phyloP scores from a whole-genome alignment of 2,888 invertebrate genomes.

The Toxonevra muliebris region DNA sequence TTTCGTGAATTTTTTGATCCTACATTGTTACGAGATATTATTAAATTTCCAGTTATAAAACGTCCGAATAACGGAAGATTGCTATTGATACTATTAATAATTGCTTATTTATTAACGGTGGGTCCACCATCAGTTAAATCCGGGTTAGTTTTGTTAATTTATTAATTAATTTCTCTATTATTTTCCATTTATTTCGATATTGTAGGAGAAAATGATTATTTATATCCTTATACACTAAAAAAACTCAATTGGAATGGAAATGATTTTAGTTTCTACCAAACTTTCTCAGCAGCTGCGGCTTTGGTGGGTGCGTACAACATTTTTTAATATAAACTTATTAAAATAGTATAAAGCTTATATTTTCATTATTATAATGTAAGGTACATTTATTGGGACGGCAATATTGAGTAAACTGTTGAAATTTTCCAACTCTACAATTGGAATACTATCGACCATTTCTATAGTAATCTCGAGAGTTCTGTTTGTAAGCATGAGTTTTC shows the following conservation, averaged over 20 bases:
- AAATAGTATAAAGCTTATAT: not conserved
- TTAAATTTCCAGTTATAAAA: constrained; percentile 57
- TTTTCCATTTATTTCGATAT: too few species aligned
- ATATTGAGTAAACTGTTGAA: constrained; percentile 61
- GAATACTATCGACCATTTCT: constrained; percentile 58
- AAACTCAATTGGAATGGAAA: constrained; percentile 63
- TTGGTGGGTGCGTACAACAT: constrained; percentile 46
- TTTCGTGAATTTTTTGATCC: constrained; percentile 61
- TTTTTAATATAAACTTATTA: not conserved
- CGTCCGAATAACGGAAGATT: constrained; percentile 57
- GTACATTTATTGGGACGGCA: constrained; percentile 63
- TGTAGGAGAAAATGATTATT: constrained; percentile 59
- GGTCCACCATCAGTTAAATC: constrained; percentile 54
- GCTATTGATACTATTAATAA: constrained; percentile 53
- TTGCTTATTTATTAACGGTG: constrained; percentile 58
- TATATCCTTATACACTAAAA: constrained; percentile 59
- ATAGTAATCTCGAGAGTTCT: constrained; percentile 58
- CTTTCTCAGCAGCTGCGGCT: constrained; percentile 56
- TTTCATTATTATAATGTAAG: constrained; percentile 37
- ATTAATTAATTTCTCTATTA: not conserved
- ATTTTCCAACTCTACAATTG: constrained; percentile 59
- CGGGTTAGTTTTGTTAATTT: not conserved
- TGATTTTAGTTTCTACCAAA: constrained; percentile 57
- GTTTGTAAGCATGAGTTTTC: constrained; percentile 56
- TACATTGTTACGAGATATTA: constrained; percentile 57